Percentiles rank a stretch among this genome's conserved stretches.
Evolutionary conservation across 2,113 vertebrate genomes (phyloP).

Genomic region (Epinephelus fuscoguttatus): DNA sequence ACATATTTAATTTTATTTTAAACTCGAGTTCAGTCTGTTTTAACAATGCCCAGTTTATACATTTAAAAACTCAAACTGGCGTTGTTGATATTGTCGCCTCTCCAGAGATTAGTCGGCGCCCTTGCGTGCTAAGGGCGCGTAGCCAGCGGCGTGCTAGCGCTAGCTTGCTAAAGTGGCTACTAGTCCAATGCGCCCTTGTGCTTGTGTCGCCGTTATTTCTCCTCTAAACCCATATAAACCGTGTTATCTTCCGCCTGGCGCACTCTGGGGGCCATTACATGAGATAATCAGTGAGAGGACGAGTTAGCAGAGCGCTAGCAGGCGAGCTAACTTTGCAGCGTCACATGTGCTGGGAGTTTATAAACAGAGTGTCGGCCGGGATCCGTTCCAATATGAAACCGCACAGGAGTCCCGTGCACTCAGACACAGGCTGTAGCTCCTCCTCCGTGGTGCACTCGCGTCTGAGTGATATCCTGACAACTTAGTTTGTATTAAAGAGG

Average conservation of each 20-base stretch:
- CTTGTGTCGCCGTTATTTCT: rapidly evolving
- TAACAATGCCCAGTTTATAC: rapidly evolving
- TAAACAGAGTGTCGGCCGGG: constrained; percentile 52
- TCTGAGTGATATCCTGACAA: background rate
- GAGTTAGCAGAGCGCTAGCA: constrained; percentile 17
- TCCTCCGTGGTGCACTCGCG: rapidly evolving
- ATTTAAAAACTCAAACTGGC: rapidly evolving
- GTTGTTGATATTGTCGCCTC: background rate
- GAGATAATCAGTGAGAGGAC: rapidly evolving
- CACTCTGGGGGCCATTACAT: rapidly evolving
- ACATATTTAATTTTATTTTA: rapidly evolving
- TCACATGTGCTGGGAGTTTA: constrained; percentile 68
- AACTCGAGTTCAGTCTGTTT: rapidly evolving
- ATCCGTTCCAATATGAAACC: constrained; percentile 21
- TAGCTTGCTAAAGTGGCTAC: constrained; percentile 20
- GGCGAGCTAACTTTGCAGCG: constrained; percentile 22
- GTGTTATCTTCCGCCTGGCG: rapidly evolving
- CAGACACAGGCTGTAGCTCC: background rate
- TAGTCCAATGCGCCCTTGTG: rapidly evolving
- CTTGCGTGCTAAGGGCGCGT: constrained; percentile 49
- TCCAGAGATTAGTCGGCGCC: constrained; percentile 62
- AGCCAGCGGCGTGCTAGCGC: constrained; percentile 42
- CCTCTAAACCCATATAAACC: rapidly evolving
- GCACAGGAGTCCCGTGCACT: background rate
- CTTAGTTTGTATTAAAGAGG: background rate